Base-by-base conservation (phyloP, 2,888 invertebrate genomes). In the Torymus auratus region DNA sequence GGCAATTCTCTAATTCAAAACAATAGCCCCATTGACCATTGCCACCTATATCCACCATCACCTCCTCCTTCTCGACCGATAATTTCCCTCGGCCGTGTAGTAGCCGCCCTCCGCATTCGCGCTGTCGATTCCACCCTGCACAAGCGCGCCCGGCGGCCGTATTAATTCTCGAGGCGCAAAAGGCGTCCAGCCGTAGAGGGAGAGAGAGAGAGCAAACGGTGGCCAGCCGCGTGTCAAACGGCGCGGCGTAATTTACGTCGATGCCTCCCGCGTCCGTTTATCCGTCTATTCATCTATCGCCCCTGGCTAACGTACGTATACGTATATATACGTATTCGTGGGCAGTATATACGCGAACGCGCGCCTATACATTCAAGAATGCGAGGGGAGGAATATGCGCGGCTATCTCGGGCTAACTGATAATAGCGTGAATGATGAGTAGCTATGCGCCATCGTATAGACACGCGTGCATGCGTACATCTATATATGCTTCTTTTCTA, bases 351-450 rank as follows among this genome's bases (percentile, higher is more conserved):
- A 15, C 64, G 10, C 1, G 15, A 14, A n/a, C n/a, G 5, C 4
- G 5, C 56, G 41, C 14, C 52, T 61, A 23, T 28, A 67, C 17
- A 58, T 56, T 52, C 56, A 68, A 14, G 53, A 23, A 23, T 15
- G 60, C 15, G 50, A 52, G 17, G 52, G 50, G 50, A 41, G 41
- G 41, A 41, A 41, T 41, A 41, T 7, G 52, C 14, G 14, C 28
- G 50, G 20, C n/a, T 41, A 55, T 14, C 23, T 20, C 14, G 55
- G n/a, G 5, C 64, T 73, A 14, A 56, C 77, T 60, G 78, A 78
- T 78, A 71, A 78, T 65, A 58, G 58, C 65, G 62, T 60, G 71
- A 71, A 78, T 71, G 71, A 78, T 78, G 78, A 58, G 60, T 52
- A 15, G 58, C 62, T 56, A 13, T 20, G 20, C 12, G 55, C 15